Evolutionary conservation across 2,113 vertebrate genomes (phyloP).

Genomic region (Apistogramma diplotaenia): DNA sequence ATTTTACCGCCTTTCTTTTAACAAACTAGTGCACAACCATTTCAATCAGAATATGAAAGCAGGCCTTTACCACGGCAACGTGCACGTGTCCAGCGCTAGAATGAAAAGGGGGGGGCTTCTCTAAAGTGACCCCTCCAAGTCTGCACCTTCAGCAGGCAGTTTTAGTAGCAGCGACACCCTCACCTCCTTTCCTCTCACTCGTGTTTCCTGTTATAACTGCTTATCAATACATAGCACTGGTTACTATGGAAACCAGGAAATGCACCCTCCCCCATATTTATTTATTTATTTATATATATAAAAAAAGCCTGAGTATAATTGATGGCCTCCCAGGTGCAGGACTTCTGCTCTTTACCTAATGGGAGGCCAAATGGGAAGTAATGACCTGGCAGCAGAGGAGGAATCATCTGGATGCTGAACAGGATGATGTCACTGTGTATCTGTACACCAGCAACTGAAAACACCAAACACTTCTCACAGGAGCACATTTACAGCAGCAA

Average conservation of each 20-base stretch:
- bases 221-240: constrained; percentile 13
- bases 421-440: constrained; percentile 36
- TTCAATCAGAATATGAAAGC: fast-evolving
- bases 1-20: too few species aligned
- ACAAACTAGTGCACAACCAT: too few species aligned
- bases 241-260: constrained; percentile 31
- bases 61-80: not conserved
- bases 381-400: constrained; percentile 1
- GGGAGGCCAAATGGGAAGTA: not conserved
- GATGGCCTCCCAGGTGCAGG: not conserved
- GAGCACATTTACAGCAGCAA: not conserved
- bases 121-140: not conserved
- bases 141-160: fast-evolving
- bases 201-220: not conserved
- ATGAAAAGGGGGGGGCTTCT: not conserved
- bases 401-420: constrained; percentile 10
- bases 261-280: not conserved
- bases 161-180: not conserved
- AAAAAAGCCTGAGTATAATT: not conserved
- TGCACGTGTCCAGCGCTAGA: too few species aligned
- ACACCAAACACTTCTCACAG: not conserved
- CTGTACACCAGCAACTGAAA: constrained; percentile 14
- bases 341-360: not conserved
- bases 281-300: not conserved
- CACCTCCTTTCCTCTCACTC: not conserved